These are phyloP conservation scores for Hipparchia sbordonii DNA, from an alignment of 2,888 invertebrate genomes.

Conservation along the genomic window DNA sequence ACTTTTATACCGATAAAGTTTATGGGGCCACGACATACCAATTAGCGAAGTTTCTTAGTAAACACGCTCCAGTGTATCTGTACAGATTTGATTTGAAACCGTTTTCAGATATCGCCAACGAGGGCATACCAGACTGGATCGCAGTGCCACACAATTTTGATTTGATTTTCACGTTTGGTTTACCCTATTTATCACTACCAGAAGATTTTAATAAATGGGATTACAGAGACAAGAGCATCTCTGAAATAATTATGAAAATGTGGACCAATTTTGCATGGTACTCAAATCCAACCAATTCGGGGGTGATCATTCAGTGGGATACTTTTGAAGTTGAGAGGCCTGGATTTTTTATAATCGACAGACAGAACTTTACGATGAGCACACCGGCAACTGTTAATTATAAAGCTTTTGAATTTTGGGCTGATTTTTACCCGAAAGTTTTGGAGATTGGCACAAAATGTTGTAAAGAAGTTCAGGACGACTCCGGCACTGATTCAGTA, in stretches of 20 bases:
- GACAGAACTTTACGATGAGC: slow-evolving; percentile 89
- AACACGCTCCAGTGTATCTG: slow-evolving; percentile 84
- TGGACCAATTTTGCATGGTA: slow-evolving; percentile 91
- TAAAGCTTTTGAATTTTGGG: slow-evolving; percentile 92
- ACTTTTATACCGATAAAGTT: slow-evolving; percentile 89
- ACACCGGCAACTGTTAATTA: slow-evolving; percentile 86
- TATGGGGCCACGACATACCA: slow-evolving; percentile 88
- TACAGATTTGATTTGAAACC: slow-evolving; percentile 91
- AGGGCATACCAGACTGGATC: slow-evolving; percentile 89
- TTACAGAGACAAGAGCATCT: slow-evolving; percentile 88
- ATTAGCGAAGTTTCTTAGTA: slow-evolving; percentile 85
- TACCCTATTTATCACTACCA: slow-evolving; percentile 87
- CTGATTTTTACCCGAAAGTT: slow-evolving; percentile 91
- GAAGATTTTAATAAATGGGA: slow-evolving; percentile 87
- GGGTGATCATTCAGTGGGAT: slow-evolving; percentile 90
- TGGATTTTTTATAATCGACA: slow-evolving; percentile 88
- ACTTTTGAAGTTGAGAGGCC: slow-evolving; percentile 86
- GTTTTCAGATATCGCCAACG: slow-evolving; percentile 84
- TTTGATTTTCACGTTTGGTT: slow-evolving; percentile 91
- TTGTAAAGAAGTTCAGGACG: slow-evolving; percentile 84
- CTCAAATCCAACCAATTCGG: slow-evolving; percentile 87
- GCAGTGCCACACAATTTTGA: slow-evolving; percentile 92
- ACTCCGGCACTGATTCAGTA: slow-evolving; percentile 61
- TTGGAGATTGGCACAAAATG: slow-evolving; percentile 88
- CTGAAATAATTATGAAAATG: slow-evolving; percentile 91